phyloP scores from a whole-genome alignment of 2,797 vertebrate species.

The Clamator glandarius region DNA sequence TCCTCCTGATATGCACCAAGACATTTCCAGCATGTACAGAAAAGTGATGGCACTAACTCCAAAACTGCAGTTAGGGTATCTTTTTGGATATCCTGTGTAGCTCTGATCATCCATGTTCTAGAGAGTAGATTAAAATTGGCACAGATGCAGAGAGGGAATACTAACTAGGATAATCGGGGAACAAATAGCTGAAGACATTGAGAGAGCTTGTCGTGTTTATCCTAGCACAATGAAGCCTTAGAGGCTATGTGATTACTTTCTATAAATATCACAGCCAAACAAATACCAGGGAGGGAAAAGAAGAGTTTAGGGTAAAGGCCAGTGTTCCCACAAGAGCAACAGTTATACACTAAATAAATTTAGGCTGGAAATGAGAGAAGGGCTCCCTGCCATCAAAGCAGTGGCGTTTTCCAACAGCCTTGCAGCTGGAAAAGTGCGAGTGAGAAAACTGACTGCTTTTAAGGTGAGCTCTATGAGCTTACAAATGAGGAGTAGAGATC shows the following conservation, averaged over 20 bases:
- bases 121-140: background rate
- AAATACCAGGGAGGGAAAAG: background rate
- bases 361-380: background rate
- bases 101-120: background rate
- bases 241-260: background rate
- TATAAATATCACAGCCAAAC: background rate
- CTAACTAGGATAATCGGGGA: background rate
- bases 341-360: background rate
- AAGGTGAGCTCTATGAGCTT: background rate
- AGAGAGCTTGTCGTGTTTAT: background rate
- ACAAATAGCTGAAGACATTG: background rate
- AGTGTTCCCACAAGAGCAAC: background rate
- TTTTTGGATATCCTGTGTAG: background rate
- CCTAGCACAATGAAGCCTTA: background rate
- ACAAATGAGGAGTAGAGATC: background rate
- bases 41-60: background rate
- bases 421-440: background rate
- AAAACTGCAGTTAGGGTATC: background rate
- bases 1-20: fast-evolving
- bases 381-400: background rate
- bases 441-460: background rate
- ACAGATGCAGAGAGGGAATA: background rate
- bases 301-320: background rate
- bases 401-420: background rate
- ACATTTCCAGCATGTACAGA: background rate